These are phyloP conservation scores for Burhinus oedicnemus DNA, from an alignment of 2,113 vertebrate species.

Conservation along the genomic window DNA sequence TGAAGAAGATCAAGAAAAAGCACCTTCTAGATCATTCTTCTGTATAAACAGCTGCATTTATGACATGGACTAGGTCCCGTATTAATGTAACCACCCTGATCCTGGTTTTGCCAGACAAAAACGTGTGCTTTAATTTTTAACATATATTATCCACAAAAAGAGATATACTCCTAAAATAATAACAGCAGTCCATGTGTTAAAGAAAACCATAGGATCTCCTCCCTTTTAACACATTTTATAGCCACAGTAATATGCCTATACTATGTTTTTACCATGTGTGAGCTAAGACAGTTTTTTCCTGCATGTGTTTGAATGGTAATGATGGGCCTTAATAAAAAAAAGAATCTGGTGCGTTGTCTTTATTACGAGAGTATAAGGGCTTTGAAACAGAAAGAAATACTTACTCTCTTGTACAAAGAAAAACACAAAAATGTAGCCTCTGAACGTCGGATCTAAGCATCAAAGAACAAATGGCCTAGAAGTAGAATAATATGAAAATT, in stretches of 20 bases:
- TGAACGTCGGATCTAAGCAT: not conserved
- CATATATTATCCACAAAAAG: not conserved
- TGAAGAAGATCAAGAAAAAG: not conserved
- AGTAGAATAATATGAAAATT: not conserved
- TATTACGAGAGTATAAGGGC: not conserved
- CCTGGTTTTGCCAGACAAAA: not conserved
- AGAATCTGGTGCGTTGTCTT: not conserved
- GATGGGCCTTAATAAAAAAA: not conserved
- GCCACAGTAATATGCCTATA: not conserved
- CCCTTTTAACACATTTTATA: not conserved
- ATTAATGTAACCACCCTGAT: not conserved
- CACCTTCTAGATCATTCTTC: not conserved
- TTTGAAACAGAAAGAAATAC: not conserved
- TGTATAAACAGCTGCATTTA: not conserved
- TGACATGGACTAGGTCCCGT: not conserved
- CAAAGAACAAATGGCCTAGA: conserved; percentile 15
- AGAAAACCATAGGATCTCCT: not conserved
- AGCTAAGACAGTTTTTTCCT: not conserved
- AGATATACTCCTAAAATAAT: not conserved
- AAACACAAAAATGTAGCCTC: not conserved
- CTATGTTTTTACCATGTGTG: not conserved
- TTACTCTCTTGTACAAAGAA: not conserved
- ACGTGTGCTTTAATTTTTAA: not conserved
- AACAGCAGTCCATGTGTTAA: not conserved
- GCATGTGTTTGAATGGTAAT: not conserved